Evolutionary conservation across 2,797 vertebrate genomes (phyloP).

Genomic region (Syngnathus rostellatus): DNA sequence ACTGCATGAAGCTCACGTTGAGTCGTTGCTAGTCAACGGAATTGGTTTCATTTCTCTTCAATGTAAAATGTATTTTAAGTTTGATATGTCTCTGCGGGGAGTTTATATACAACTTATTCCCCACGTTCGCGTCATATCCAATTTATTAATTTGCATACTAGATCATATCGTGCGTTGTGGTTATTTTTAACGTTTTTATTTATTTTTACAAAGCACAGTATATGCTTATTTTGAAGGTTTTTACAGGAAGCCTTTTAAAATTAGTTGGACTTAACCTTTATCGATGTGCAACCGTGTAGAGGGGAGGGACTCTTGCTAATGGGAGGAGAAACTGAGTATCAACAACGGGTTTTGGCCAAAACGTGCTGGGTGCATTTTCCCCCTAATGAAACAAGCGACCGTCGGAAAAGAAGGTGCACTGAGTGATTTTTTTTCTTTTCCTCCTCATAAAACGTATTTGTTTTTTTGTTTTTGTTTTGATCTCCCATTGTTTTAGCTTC

Average conservation of each 20-base stretch:
- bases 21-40: conserved; percentile 6
- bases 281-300: too few species aligned
- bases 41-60: conserved; percentile 9
- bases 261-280: fast-evolving
- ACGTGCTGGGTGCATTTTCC: conserved; percentile 23
- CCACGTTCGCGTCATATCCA: background rate
- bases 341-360: conserved; percentile 27
- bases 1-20: conserved; percentile 8
- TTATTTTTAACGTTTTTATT: too few species aligned
- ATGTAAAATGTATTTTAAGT: conserved; percentile 24
- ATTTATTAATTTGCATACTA: background rate
- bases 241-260: conserved; percentile 15
- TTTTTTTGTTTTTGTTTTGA: background rate
- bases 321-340: conserved; percentile 41
- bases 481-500: conserved; percentile 4
- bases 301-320: conserved; percentile 1
- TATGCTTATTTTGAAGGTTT: conserved; percentile 28
- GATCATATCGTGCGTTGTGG: background rate
- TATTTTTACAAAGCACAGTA: background rate
- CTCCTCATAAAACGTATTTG: background rate
- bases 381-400: conserved; percentile 12
- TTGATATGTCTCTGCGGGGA: fast-evolving
- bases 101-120: background rate
- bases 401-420: conserved; percentile 8
- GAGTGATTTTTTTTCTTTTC: background rate